Percentiles rank a stretch among this genome's conserved stretches.
These are phyloP conservation scores for Falco punctatus DNA, from an alignment of 2,113 vertebrate genomes.

Conservation along the genomic window DNA sequence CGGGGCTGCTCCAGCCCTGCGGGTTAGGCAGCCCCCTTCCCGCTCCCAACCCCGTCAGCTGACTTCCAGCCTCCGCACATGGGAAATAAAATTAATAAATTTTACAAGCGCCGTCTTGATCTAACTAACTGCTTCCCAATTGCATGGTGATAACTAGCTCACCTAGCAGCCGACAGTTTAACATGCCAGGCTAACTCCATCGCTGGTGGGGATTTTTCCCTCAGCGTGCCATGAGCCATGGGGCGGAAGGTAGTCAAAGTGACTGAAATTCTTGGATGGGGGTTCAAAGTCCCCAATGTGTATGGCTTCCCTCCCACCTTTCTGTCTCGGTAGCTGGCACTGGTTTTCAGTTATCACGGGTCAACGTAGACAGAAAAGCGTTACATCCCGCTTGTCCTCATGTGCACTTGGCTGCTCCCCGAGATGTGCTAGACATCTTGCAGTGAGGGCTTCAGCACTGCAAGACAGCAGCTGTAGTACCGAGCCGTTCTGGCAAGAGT, in stretches of 20 bases:
- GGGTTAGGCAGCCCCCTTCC: neutral
- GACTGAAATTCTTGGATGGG: neutral
- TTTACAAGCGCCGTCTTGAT: conserved; percentile 32
- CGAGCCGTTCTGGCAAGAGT: neutral
- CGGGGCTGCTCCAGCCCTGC: neutral
- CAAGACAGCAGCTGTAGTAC: conserved; percentile 22
- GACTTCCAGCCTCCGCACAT: neutral
- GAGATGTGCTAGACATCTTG: conserved; percentile 18
- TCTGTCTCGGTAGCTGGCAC: neutral
- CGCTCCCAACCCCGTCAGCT: neutral
- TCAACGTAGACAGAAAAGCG: neutral
- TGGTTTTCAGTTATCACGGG: neutral
- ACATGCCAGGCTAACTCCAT: neutral
- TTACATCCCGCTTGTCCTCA: neutral
- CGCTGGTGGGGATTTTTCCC: neutral
- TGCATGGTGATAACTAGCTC: neutral
- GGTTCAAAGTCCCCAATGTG: neutral
- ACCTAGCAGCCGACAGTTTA: neutral
- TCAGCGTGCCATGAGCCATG: neutral
- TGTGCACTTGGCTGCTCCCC: neutral
- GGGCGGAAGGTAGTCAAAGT: neutral
- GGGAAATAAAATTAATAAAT: conserved; percentile 30
- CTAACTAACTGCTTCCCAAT: neutral
- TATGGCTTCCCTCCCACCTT: neutral
- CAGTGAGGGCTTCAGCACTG: conserved; percentile 1